Base-by-base conservation (phyloP, 2,113 vertebrate species). In the Acinonyx jubatus region DNA sequence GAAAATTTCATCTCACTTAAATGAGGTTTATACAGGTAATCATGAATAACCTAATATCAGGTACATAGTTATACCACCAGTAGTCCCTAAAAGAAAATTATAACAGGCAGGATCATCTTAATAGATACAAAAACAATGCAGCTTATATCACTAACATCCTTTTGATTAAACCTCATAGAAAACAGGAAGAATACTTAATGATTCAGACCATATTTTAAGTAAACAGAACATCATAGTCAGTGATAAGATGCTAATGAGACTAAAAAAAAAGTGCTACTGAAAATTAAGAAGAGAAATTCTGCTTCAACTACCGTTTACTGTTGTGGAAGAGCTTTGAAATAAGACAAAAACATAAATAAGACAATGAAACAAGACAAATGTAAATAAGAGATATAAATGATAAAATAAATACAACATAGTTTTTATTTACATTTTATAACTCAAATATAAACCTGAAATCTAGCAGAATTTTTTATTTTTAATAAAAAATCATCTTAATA, bases 341-440 rank as follows among this genome's bases (percentile, higher is more conserved):
- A 74, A 84, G 36, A 73, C 4, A 48, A 48, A 94, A 63, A 27
- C 21, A 81, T 57, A 63, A 89, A 93, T 68, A 84, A 61, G 36
- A 29, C 21, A 61, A 33, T 74, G 7, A 87, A 90, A 95, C 80
- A 74, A 80, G n/a, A 73, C 4, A 92, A 41, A 27, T 18, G 74
- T 65, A 55, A 86, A 93, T 71, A 85, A 73, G 45, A 85, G 7
- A 25, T 25, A 69, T n/a, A 69, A n/a, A 36, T 73, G 1, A 5
- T 78, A 96, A 96, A 94, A 82, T 78, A 91, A 97, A 57, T 76
- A n/a, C 0, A 74, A 91, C 73, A 73, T 16, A 78, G 16, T 66
- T 79, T 27, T 74, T 45, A 50, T 48, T 84, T 79, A 57, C 1
- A 52, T 9, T 50, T 36, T 33, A 23, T 81, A 63, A 68, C 31